Base-by-base conservation (phyloP, 2,113 vertebrate genomes). In the Lycaon pictus region DNA sequence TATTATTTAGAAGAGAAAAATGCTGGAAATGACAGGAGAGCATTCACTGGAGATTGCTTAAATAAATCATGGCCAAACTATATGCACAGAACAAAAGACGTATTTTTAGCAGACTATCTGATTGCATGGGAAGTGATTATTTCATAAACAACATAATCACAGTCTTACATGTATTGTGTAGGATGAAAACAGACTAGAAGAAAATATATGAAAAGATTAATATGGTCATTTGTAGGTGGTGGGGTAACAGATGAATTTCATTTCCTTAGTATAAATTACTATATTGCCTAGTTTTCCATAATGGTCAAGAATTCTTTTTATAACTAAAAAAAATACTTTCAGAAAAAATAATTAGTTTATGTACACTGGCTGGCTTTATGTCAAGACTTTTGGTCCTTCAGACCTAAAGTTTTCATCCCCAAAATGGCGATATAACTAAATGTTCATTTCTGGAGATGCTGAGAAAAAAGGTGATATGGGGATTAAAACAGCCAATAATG, bases 141-240 rank as follows among this genome's bases (percentile, higher is more conserved):
- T 53, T 88, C 80, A 62, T 25, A 43, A 37, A 84, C 7, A 86
- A 35, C 29, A 51, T 48, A 82, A 71, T 32, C 48, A 65, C 11
- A 65, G 90, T 67, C 76, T 93, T 62, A 82, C 27, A 74, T 17
- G 65, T 15, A 35, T 79, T 43, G 11, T 35, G 0, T 35, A 79
- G 77, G 20, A 83, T 16, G 56, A 11, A 88, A 82, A 93, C 79
- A 88, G 81, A 72, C 76, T 65, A 79, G 7, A 43, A 72, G 65
- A 53, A 88, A 95, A 84, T 43, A 91, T 6, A 85, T 22, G 55
- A 76, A 60, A 88, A 95, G 35, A 37, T 74, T 63, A 90, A 85
- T 29, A 69, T 48, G n/a, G 83, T 56, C 67, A 48, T 88, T 63
- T 55, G 51, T 1, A 48, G 16, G 20, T 69, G 32, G 35, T 72